Conservation (phyloP, 2,888 invertebrate species). For the Mayetiola destructor region DNA sequence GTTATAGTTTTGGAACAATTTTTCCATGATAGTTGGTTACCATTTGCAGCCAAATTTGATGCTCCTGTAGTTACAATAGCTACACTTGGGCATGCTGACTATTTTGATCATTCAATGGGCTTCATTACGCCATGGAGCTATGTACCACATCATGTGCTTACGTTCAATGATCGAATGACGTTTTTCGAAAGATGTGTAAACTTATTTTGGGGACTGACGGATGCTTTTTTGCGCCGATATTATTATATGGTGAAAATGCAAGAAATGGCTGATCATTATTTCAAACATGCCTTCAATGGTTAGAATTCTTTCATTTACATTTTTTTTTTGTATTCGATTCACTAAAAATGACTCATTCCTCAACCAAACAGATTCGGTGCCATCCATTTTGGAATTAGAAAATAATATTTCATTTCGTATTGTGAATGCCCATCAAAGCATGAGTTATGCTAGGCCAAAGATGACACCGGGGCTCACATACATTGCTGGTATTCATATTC, state of each 20-base stretch:
- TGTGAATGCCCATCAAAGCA: neutral
- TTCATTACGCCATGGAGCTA: neutral
- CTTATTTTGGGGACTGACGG: neutral
- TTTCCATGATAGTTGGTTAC: conserved; percentile 1
- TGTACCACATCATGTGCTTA: conserved; percentile 1
- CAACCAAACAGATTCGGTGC: neutral
- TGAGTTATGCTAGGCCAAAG: neutral
- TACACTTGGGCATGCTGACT: neutral
- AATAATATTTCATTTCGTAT: conserved; percentile 1
- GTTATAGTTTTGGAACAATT: neutral
- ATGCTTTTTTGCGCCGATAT: neutral
- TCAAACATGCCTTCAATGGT: neutral
- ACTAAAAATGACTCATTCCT: neutral
- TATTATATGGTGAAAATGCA: neutral
- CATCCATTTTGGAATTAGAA: neutral
- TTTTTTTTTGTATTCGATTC: neutral
- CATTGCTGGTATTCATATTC: neutral
- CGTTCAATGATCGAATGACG: neutral
- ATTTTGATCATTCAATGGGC: neutral
- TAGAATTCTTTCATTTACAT: neutral
- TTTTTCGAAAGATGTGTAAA: neutral
- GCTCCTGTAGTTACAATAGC: neutral
- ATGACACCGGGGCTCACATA: neutral
- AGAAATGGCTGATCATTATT: neutral
- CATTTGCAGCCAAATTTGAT: neutral